Evolutionary conservation across 2,888 invertebrate species (phyloP).

Genomic region (Zhuqinia jingwanae): DNA sequence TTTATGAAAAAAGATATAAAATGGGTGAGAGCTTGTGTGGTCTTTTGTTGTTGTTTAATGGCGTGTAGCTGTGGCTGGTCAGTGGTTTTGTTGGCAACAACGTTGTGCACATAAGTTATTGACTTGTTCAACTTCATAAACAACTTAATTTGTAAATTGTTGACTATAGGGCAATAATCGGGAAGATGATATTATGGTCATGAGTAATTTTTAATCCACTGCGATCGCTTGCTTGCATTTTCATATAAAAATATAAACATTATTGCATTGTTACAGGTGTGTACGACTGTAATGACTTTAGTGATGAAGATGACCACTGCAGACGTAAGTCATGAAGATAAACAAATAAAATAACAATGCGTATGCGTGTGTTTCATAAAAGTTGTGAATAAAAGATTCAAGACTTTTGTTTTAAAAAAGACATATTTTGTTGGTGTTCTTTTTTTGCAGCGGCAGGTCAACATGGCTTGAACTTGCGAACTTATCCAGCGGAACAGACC

Average conservation of each 20-base stretch:
- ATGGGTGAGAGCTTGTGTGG: no score
- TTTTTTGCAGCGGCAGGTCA: constrained; percentile 59
- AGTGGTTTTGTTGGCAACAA: not conserved
- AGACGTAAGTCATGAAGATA: constrained; percentile 77
- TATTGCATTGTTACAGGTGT: constrained; percentile 72
- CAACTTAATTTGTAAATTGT: constrained; percentile 21
- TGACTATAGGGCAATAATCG: not conserved
- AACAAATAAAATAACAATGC: no score
- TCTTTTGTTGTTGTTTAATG: not conserved
- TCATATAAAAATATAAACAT: not conserved
- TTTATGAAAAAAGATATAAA: no score
- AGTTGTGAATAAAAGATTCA: not conserved
- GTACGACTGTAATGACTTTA: constrained; percentile 81
- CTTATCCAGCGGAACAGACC: constrained; percentile 89
- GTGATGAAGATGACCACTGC: constrained; percentile 81
- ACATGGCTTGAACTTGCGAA: constrained; percentile 85
- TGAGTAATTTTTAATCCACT: not conserved
- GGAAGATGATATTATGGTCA: constrained; percentile 11
- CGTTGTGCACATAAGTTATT: not conserved
- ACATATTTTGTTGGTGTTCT: not conserved
- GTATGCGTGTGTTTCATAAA: not conserved
- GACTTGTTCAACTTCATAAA: not conserved
- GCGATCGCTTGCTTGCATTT: no score
- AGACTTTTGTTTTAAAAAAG: no score
- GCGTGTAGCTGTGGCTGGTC: no score